Base-by-base conservation (phyloP, 2,113 vertebrate genomes). In the Hyaena hyaena region DNA sequence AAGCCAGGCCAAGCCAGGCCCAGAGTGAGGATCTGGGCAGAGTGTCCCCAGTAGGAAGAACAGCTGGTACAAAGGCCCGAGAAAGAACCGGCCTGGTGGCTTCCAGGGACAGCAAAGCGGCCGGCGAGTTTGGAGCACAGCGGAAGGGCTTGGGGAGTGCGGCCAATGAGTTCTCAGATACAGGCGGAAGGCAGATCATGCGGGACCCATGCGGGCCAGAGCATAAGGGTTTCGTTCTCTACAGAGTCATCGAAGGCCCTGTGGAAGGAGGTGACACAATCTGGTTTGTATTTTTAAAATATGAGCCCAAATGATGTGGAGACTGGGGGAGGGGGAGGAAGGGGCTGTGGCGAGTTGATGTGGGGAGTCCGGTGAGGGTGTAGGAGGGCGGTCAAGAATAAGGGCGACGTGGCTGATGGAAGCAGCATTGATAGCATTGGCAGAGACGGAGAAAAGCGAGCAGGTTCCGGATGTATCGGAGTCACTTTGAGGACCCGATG, bases 101-200 rank as follows among this genome's bases (percentile, higher is more conserved):
- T 53, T 53, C 33, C 24, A 19, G 63, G 55, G 23, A 84, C 24
- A 21, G 35, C 65, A 87, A 35, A 24, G 11, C 55, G 45, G 53
- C 45, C 55, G 17, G 55, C 17, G 16, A 0, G 33, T 28, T n/a
- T 61, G 39, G 53, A 48, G 31, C 24, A 9, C 35, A 48, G 53
- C 0, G 58, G 53, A 69, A n/a, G 4, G 5, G 28, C n/a, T 4
- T 7, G 10, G 4, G 10, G 4, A 31, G 43, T 26, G 7, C 1
- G 1, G 50, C 19, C 23, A 23, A 1, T 45, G 76, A 55, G 45
- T 12, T 55, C 82, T 86, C 43, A 15, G 66, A 39, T 8, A 14
- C 0, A 8, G 2, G 11, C 28, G 45, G 48, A 53, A 48, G 65
- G 31, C 53, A 77, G 61, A 5, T 6, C 5, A 15, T 28, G 3